Percentiles rank a stretch among this genome's conserved stretches.
Evolutionary conservation across 2,888 invertebrate genomes (phyloP).

Genomic region (Synergus japonicus): DNA sequence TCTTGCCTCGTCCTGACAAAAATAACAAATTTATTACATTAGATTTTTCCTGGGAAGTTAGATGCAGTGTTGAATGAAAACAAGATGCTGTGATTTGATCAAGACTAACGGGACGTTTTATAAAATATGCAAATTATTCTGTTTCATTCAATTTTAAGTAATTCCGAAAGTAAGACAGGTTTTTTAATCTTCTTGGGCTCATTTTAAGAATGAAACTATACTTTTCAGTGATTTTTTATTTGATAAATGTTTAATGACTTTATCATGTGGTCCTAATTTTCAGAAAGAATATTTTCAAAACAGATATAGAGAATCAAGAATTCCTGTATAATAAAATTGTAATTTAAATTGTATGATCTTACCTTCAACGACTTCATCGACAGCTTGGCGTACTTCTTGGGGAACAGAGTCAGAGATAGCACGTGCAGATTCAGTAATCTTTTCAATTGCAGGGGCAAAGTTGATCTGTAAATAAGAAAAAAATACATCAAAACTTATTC

Average conservation of each 20-base stretch:
- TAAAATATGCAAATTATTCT: not conserved
- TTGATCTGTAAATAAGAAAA: conserved; percentile 65
- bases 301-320: not conserved
- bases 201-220: not conserved
- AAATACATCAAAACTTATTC: not conserved
- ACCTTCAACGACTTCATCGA: conserved; percentile 81
- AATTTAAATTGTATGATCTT: conserved; percentile 43
- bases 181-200: not conserved
- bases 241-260: not conserved
- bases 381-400: conserved; percentile 79
- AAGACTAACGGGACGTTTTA: not conserved
- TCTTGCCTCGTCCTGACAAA: conserved; percentile 80
- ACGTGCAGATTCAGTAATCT: conserved; percentile 74
- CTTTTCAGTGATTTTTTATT: not conserved
- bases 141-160: not conserved
- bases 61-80: not conserved
- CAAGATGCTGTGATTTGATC: not conserved
- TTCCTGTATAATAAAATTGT: not conserved
- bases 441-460: conserved; percentile 73
- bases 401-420: conserved; percentile 80
- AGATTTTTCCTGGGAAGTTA: not conserved
- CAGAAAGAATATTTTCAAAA: not conserved
- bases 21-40: conserved; percentile 19
- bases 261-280: not conserved
- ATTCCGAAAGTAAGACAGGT: not conserved